These are phyloP conservation scores for Scomber japonicus DNA, from an alignment of 2,113 vertebrate species.

Conservation along the genomic window DNA sequence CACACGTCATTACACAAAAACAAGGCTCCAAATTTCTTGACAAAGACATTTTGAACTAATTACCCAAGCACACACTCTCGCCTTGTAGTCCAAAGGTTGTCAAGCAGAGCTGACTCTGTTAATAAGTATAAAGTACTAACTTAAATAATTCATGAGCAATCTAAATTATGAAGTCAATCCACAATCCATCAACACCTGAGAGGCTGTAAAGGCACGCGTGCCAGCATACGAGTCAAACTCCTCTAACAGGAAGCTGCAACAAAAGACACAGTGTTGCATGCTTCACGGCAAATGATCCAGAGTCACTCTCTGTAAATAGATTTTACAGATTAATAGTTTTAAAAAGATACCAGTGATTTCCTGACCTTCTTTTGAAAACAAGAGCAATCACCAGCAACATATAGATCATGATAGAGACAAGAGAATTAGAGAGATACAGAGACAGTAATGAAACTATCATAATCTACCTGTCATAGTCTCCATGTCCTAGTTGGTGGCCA, in stretches of 20 bases:
- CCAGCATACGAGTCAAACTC: conserved; percentile 43
- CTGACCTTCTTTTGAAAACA: background rate
- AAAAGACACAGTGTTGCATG: conserved; percentile 9
- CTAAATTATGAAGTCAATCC: background rate
- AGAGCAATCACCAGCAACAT: background rate
- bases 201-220: background rate
- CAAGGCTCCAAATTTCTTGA: too few relatives aligned
- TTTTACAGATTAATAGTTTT: background rate
- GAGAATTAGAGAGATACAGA: background rate
- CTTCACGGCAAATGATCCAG: background rate
- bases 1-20: background rate
- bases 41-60: too few relatives aligned
- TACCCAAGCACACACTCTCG: background rate
- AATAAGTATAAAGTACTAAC: background rate
- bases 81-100: background rate
- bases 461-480: conserved; percentile 66
- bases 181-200: conserved; percentile 6
- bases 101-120: background rate
- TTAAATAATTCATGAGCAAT: background rate
- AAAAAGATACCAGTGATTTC: background rate
- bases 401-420: background rate
- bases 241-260: conserved; percentile 51
- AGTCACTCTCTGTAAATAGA: background rate
- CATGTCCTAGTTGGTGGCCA: conserved; percentile 50
- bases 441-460: conserved; percentile 5